phyloP scores from a whole-genome alignment of 2,113 vertebrate genomes.

The Sorex fumeus region DNA sequence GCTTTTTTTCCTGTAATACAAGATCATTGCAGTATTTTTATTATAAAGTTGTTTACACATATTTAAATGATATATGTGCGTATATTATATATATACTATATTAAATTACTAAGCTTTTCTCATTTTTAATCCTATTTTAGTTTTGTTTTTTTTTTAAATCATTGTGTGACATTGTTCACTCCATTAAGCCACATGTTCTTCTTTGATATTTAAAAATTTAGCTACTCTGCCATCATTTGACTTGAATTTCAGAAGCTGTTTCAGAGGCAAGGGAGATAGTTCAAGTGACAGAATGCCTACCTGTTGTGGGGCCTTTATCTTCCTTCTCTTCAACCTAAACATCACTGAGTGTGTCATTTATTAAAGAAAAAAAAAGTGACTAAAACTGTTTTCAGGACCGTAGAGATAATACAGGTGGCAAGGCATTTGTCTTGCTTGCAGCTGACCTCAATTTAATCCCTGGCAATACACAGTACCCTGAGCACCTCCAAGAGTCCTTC shows the following conservation, averaged over 20 bases:
- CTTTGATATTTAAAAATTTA: constrained; percentile 26
- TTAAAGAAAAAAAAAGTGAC: no score
- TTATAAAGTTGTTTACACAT: background rate
- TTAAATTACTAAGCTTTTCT: constrained; percentile 14
- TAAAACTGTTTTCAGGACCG: no score
- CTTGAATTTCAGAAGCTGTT: background rate
- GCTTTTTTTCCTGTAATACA: background rate
- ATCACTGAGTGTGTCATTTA: no score
- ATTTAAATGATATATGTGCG: constrained; percentile 12
- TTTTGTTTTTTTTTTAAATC: background rate
- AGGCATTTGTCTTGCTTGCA: no score
- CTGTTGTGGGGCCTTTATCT: no score
- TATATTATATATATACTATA: background rate
- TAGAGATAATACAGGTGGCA: no score
- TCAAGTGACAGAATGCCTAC: no score
- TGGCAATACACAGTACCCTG: no score
- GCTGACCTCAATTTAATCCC: no score
- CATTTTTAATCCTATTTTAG: background rate
- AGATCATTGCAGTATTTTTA: constrained; percentile 23
- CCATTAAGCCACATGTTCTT: background rate
- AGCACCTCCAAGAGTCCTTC: no score
- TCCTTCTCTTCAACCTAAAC: no score
- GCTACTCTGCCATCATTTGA: background rate
- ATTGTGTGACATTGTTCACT: background rate
- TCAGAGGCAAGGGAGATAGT: background rate